A percentile compares a stretch with the other conserved stretches of the same genome.
Evolutionary conservation across 1,140 invertebrate species (phyloP).

Genomic region (Sminthurides bifidus): DNA sequence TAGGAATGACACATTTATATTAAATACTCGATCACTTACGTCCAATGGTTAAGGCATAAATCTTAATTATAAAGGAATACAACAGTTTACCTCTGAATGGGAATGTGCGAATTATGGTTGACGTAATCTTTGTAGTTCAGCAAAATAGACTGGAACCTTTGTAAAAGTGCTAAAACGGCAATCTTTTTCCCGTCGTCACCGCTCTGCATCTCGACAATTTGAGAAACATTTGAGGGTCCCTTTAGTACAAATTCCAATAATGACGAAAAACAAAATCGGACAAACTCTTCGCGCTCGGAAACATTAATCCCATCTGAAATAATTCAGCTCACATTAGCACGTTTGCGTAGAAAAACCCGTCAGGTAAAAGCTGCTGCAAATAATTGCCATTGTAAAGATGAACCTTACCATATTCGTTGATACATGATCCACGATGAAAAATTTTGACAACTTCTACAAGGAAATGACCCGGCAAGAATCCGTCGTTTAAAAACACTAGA

Average conservation of each 20-base stretch:
- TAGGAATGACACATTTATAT: slow-evolving; percentile 39
- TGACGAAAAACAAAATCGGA: slow-evolving; percentile 91
- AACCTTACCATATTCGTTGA: slow-evolving; percentile 29
- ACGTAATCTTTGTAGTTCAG: slow-evolving; percentile 56
- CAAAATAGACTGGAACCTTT: slow-evolving; percentile 85
- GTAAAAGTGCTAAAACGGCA: slow-evolving; percentile 78
- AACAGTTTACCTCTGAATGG: slow-evolving; percentile 70
- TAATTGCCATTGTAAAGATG: background rate
- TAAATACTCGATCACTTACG: slow-evolving; percentile 17
- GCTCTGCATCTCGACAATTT: slow-evolving; percentile 47
- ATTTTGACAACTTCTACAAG: slow-evolving; percentile 30
- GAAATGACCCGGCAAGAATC: slow-evolving; percentile 22
- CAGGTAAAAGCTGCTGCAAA: background rate
- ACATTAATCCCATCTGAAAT: slow-evolving; percentile 58
- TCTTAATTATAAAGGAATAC: slow-evolving; percentile 45
- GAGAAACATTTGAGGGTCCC: slow-evolving; percentile 41
- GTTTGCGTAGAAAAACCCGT: background rate
- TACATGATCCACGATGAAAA: slow-evolving; percentile 30
- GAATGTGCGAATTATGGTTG: slow-evolving; percentile 73
- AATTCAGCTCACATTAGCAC: no score
- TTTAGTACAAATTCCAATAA: slow-evolving; percentile 76
- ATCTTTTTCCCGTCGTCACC: slow-evolving; percentile 42
- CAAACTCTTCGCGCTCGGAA: slow-evolving; percentile 84
- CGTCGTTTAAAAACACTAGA: slow-evolving; percentile 27
- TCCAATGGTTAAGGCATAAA: background rate